Percentiles rank a stretch among this genome's conserved stretches.
phyloP scores from a whole-genome alignment of 2,888 invertebrate genomes.

The Phalera bucephala region DNA sequence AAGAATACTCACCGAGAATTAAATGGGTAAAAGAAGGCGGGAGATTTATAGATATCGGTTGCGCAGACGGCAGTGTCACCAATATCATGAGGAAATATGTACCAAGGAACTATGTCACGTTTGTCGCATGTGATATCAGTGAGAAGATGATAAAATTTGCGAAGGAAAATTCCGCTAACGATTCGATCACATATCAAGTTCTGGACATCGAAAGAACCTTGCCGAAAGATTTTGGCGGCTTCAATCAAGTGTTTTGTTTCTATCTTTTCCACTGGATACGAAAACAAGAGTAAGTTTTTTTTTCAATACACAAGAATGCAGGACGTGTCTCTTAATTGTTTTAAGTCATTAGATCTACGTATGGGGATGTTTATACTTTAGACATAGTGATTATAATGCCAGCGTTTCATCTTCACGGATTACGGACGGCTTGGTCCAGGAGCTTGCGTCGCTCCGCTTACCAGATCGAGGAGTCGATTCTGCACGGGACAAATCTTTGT shows the following conservation, averaged over 20 bases:
- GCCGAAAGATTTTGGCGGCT: not conserved
- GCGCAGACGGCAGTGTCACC: not conserved
- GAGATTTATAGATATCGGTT: not conserved
- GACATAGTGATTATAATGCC: too few species aligned
- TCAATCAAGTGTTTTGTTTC: not conserved
- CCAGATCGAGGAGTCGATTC: too few species aligned
- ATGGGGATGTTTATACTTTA: too few species aligned
- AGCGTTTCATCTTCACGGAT: too few species aligned
- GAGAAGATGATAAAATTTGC: not conserved
- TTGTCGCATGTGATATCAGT: not conserved
- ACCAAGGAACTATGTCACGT: not conserved
- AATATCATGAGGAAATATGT: not conserved
- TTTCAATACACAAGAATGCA: too few species aligned
- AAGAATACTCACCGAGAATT: not conserved
- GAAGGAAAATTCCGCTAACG: not conserved
- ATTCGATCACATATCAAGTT: not conserved
- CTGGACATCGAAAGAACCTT: not conserved
- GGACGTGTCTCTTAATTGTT: too few species aligned
- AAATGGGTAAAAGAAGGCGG: not conserved
- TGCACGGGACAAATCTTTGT: too few species aligned
- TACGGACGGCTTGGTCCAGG: too few species aligned
- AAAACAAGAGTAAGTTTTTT: not conserved
- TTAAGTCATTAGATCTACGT: too few species aligned
- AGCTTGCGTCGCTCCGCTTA: too few species aligned
- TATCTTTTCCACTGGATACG: not conserved